Base-by-base conservation (phyloP, 2,888 invertebrate genomes). In the Cryptophagus acutangulus region DNA sequence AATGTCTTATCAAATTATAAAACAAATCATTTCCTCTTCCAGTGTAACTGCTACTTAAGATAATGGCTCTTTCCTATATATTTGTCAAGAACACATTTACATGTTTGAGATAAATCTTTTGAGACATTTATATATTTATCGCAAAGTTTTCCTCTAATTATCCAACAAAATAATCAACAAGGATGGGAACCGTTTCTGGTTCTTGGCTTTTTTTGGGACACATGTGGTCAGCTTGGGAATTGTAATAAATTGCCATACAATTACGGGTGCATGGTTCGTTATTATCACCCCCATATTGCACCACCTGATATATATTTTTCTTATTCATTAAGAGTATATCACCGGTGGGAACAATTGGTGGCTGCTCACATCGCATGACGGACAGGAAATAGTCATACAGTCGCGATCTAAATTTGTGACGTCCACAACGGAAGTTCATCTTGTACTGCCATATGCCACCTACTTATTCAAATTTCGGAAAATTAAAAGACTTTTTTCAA, bases 361-460 rank as follows among this genome's bases (percentile, higher is more conserved):
- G 55, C 60, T 63, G 61, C 52, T 57, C 63, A 59, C 49, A 54
- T 65, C 59, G 65, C 67, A 63, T 66, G 66, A 67, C 66, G 55
- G 52, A 59, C 62, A 58, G 65, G 66, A 67, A 66, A 62, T 62
- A 54, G 57, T 56, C 58, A 53, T 54, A 51, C 55, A 54, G 52
- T 61, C 60, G 58, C 61, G 61, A 64, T 61, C 62, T 59, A 50
- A n/a, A n/a, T 49, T 49, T 46, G 49, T 55, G 46, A 54, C 55
- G 51, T 51, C 47, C 36, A 46, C 28, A 43, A 59, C 60, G 63
- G 63, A 63, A 59, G 51, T 55, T 41, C 58, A 61, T 62, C 62
- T 62, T 59, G 48, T 45, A 49, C 52, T 46, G 46, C 61, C 63
- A 63, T 63, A 63, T 63, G 63, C 55, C 63, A 63, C 63, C 50